Percentiles rank a stretch among this genome's conserved stretches.
phyloP scores from a whole-genome alignment of 2,888 invertebrate species.

The Graphium colonna region DNA sequence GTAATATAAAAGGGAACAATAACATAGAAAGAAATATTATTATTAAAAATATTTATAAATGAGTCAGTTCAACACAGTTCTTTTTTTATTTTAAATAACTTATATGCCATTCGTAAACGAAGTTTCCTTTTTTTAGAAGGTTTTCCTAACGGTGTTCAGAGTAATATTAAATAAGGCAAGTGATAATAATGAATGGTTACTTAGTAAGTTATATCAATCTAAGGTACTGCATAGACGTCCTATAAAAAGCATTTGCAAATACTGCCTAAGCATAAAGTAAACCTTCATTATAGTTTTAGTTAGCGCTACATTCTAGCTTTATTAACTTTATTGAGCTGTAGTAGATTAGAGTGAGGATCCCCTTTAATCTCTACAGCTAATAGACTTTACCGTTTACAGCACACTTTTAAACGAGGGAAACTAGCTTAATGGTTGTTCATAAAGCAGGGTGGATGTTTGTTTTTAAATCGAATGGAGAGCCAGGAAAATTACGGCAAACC shows the following conservation, averaged over 20 bases:
- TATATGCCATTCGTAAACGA: too few species aligned
- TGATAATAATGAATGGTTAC: too few species aligned
- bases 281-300: constrained; percentile 18
- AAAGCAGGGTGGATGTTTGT: background rate
- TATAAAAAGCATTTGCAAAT: constrained; percentile 11
- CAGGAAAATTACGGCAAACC: background rate
- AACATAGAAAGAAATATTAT: background rate
- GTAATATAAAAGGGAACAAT: background rate
- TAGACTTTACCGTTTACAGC: constrained; percentile 7
- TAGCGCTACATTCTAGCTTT: constrained; percentile 11
- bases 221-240: background rate
- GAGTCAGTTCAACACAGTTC: too few species aligned
- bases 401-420: background rate
- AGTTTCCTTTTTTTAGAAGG: too few species aligned
- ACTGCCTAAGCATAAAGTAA: constrained; percentile 16
- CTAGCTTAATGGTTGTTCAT: background rate
- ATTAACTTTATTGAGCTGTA: constrained; percentile 12
- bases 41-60: background rate
- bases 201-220: background rate
- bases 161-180: too few species aligned
- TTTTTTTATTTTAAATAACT: too few species aligned
- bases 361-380: constrained; percentile 15
- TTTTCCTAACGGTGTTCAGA: too few species aligned
- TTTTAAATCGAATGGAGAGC: background rate
- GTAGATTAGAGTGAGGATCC: constrained; percentile 17